Conservation (phyloP, 2,888 invertebrate species). For the Aphidoletes aphidimyza region DNA sequence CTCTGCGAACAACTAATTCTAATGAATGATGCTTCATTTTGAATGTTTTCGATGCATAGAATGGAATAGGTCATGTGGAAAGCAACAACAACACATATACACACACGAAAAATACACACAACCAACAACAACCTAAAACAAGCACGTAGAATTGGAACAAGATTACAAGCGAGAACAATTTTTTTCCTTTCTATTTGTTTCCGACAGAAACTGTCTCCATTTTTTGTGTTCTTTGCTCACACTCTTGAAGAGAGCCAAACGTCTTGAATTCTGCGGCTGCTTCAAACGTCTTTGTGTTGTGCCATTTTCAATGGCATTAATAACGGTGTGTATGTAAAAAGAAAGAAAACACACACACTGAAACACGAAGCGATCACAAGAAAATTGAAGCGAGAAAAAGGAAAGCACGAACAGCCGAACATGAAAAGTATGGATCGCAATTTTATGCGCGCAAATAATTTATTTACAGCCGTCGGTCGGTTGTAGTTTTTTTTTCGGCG, state of each 20-base stretch:
- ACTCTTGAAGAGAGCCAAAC: not conserved
- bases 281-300: conserved; percentile 9
- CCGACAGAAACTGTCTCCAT: not conserved
- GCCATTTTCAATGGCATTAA: conserved; percentile 27
- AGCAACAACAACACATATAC: no score
- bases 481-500: not conserved
- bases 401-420: not conserved
- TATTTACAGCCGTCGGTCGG: conserved; percentile 49
- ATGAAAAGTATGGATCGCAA: conserved; percentile 47
- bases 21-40: conserved; percentile 44
- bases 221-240: not conserved
- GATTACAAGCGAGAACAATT: not conserved
- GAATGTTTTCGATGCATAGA: conserved; percentile 30
- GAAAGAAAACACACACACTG: no score
- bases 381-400: conserved; percentile 11
- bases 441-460: conserved; percentile 50
- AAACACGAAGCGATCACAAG: not conserved
- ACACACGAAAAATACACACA: not conserved
- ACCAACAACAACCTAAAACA: not conserved
- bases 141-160: conserved; percentile 30
- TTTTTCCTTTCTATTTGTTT: conserved; percentile 7
- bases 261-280: not conserved
- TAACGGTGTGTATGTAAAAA: not conserved
- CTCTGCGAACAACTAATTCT: not conserved
- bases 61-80: conserved; percentile 52